Percentiles rank a stretch among this genome's conserved stretches.
Conservation (phyloP, 2,113 vertebrate species). For the Pteropus alecto region DNA sequence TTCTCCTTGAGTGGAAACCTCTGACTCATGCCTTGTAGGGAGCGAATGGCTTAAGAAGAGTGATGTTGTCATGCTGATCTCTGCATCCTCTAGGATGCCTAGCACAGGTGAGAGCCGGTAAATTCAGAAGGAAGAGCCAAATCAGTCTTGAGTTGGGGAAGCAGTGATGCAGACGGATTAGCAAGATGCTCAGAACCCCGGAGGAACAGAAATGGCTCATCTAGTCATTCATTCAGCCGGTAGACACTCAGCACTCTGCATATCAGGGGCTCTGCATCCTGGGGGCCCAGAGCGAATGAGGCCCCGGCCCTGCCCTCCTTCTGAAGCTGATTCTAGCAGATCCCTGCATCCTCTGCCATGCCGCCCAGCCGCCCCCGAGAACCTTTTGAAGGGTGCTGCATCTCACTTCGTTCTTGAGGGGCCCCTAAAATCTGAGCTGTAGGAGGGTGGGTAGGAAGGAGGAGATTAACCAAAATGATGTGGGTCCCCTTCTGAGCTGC, state of each 20-base stretch:
- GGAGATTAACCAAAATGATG: neutral
- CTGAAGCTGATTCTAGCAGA: neutral
- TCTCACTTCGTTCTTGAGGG: neutral
- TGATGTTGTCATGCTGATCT: neutral
- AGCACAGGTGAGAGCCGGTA: too few relatives aligned
- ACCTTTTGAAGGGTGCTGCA: neutral
- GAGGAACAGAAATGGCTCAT: neutral
- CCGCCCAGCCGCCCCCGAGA: accelerated
- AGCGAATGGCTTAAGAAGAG: too few relatives aligned
- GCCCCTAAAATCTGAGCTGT: neutral
- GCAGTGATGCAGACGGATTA: neutral
- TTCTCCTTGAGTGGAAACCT: neutral
- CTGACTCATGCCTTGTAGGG: neutral
- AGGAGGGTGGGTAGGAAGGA: neutral
- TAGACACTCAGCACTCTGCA: neutral
- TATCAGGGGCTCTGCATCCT: neutral
- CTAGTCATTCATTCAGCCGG: neutral
- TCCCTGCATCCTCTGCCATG: accelerated
- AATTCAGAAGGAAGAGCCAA: accelerated
- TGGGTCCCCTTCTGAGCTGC: neutral
- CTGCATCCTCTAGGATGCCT: accelerated
- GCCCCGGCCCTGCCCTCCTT: neutral
- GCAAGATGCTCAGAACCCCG: neutral
- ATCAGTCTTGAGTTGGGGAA: neutral
- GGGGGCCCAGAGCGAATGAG: neutral